phyloP scores from a whole-genome alignment of 2,888 invertebrate genomes.

The Polia nebulosa region DNA sequence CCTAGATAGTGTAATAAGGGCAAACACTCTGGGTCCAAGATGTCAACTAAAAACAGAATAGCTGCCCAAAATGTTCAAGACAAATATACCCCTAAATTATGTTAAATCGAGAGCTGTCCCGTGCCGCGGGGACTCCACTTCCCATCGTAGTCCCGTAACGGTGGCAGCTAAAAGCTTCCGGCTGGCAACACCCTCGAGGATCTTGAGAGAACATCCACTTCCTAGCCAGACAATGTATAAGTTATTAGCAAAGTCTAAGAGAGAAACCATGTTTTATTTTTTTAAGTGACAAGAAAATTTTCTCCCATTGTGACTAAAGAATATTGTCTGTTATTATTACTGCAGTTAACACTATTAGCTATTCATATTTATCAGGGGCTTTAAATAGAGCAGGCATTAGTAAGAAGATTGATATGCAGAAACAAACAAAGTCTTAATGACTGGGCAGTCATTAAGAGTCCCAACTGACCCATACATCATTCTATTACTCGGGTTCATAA shows the following conservation, averaged over 20 bases:
- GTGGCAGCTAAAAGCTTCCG: constrained; percentile 57
- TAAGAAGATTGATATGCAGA: background rate
- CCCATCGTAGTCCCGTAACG: constrained; percentile 12
- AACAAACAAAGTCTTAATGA: no score
- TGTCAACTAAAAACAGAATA: background rate
- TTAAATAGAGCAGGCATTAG: background rate
- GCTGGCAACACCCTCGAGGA: constrained; percentile 27
- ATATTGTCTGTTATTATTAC: background rate
- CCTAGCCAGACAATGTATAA: constrained; percentile 36
- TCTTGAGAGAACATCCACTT: constrained; percentile 25
- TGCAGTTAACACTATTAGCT: background rate
- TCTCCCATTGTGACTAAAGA: background rate
- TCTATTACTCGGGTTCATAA: background rate
- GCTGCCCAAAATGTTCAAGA: constrained; percentile 23
- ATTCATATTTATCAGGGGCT: background rate
- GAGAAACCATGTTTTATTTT: constrained; percentile 5
- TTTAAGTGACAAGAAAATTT: background rate
- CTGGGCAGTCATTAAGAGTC: no score
- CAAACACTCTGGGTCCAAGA: background rate
- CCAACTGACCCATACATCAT: background rate
- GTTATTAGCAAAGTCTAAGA: background rate
- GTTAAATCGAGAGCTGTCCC: constrained; percentile 23
- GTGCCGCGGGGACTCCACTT: constrained; percentile 19
- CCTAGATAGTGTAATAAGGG: background rate
- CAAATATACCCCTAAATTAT: constrained; percentile 15